These are phyloP conservation scores for Okapia johnstoni DNA, from an alignment of 2,113 vertebrate genomes.

Conservation along the genomic window DNA sequence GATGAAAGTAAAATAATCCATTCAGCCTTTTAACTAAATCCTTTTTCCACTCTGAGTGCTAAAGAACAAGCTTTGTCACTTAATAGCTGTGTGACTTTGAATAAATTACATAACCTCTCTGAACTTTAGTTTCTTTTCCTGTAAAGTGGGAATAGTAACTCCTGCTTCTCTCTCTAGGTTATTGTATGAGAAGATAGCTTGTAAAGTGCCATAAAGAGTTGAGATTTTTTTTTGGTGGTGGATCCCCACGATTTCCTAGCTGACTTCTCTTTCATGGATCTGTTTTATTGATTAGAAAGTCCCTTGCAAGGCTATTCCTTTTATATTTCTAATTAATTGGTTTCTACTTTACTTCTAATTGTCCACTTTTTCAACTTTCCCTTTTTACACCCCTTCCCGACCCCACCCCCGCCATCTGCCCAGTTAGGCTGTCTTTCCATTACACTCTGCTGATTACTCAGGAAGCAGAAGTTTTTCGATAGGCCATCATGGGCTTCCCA, in stretches of 20 bases:
- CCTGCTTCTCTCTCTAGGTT: neutral
- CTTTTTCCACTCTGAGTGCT: neutral
- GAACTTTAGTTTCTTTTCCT: neutral
- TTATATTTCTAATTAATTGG: neutral
- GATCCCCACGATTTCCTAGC: neutral
- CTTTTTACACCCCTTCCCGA: neutral
- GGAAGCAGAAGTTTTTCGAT: neutral
- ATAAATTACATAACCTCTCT: neutral
- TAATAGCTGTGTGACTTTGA: neutral
- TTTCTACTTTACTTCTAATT: neutral
- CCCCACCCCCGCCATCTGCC: accelerated
- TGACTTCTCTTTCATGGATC: neutral
- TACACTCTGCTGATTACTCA: neutral
- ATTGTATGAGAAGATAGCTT: neutral
- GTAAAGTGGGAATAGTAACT: neutral
- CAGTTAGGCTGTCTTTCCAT: neutral
- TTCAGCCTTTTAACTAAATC: neutral
- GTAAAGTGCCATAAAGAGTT: neutral
- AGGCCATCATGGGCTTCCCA: neutral
- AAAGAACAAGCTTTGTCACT: neutral
- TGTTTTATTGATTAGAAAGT: neutral
- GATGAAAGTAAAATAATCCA: neutral
- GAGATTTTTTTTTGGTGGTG: neutral
- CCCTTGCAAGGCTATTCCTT: neutral
- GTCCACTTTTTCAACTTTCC: neutral